Conservation (phyloP, 2,888 invertebrate genomes). For the Cephonodes hylas region DNA sequence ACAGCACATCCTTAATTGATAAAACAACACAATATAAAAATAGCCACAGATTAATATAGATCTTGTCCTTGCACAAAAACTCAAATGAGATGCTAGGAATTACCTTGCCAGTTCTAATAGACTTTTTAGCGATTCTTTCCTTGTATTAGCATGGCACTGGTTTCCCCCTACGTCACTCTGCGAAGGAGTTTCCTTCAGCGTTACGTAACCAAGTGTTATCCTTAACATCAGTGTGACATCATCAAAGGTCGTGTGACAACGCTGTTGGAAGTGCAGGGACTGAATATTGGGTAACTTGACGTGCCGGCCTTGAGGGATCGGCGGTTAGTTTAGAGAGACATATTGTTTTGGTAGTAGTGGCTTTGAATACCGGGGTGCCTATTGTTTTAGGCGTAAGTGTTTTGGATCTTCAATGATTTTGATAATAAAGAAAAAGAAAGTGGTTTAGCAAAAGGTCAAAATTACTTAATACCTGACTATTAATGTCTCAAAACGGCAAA, state of each 20-base stretch:
- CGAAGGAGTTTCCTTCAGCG: neutral
- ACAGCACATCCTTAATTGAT: neutral
- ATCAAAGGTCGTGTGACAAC: neutral
- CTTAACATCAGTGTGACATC: slow-evolving; percentile 28
- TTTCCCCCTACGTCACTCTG: neutral
- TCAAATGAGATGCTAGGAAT: neutral
- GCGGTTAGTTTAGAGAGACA: no score
- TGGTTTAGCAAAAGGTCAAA: no score
- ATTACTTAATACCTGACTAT: no score
- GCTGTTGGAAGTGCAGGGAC: neutral
- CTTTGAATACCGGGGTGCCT: no score
- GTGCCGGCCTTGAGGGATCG: no score
- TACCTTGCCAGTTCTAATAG: neutral
- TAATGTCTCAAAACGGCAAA: no score
- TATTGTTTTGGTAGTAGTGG: no score
- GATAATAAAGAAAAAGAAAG: no score
- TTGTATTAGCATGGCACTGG: neutral
- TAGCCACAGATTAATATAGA: no score
- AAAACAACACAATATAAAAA: neutral
- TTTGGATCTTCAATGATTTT: no score
- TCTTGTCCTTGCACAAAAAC: neutral
- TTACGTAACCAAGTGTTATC: slow-evolving; percentile 17
- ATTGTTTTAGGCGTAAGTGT: no score
- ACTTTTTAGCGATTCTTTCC: no score
- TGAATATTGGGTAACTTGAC: neutral